phyloP scores from a whole-genome alignment of 2,888 invertebrate species.

The Lacanobia wlatinum region DNA sequence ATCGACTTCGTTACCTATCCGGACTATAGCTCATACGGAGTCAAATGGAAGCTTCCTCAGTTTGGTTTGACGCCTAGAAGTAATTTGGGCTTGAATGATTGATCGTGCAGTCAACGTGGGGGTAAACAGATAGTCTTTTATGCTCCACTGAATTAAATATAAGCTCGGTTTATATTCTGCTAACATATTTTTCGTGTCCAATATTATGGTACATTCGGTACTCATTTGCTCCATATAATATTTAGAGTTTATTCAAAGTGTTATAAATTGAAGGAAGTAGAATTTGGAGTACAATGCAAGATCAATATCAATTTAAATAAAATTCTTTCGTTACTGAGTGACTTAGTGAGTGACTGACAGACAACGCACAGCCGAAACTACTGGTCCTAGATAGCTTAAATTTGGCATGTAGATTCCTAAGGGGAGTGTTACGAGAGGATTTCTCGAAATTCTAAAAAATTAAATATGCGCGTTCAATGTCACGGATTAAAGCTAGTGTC shows the following conservation, averaged over 20 bases:
- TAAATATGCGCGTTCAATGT: too few species aligned
- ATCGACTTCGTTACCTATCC: slow-evolving; percentile 74
- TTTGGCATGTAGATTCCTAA: too few species aligned
- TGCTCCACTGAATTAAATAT: slow-evolving; percentile 56
- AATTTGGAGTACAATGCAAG: not conserved
- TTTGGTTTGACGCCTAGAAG: slow-evolving; percentile 64
- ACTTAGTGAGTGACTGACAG: too few species aligned
- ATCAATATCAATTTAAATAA: too few species aligned
- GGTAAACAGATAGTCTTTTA: slow-evolving; percentile 62
- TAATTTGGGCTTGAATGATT: slow-evolving; percentile 70
- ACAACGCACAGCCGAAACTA: too few species aligned
- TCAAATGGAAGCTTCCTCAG: slow-evolving; percentile 63
- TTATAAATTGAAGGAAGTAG: not conserved
- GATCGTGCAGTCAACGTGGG: slow-evolving; percentile 59
- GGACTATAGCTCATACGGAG: slow-evolving; percentile 44
- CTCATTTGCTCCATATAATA: slow-evolving; percentile 42
- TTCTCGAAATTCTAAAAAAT: too few species aligned
- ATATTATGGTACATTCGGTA: slow-evolving; percentile 41
- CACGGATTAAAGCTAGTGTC: too few species aligned
- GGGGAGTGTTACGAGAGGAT: too few species aligned
- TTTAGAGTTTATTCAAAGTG: slow-evolving; percentile 23
- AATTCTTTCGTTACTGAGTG: too few species aligned
- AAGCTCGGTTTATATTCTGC: slow-evolving; percentile 43
- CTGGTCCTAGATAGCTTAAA: too few species aligned
- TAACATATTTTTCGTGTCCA: slow-evolving; percentile 55